Base-by-base conservation (phyloP, 2,888 invertebrate species). In the Micropterix aruncella region DNA sequence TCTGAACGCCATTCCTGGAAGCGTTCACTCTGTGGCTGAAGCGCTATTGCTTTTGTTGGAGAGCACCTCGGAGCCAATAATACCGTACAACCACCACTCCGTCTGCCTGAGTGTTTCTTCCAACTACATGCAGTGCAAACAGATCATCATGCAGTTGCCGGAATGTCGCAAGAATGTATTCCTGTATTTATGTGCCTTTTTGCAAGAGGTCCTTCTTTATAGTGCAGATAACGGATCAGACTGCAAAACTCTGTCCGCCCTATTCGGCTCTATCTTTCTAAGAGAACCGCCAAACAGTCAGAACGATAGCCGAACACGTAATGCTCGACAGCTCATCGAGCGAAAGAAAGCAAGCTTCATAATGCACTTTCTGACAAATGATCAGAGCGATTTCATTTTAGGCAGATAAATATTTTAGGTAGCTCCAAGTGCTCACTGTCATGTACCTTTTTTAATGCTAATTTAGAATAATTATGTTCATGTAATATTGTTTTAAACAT, bases 11-110 rank as follows among this genome's bases (percentile, higher is more conserved):
- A 78, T 92, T 53, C 89, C 93, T 58, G 93, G 91, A 19, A 83
- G 83, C 56, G 81, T 91, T 38, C 86, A 92, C 65, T 93, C 93
- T 1, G 87, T 93, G 5, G 93, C 93, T 2, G 95, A 95, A 66
- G 83, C 91, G 2, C 66, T 96, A 48, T 63, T 96, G 41, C 63
- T 94, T 42, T 77, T 96, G 50, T 65, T 96, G 44, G 92, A 94
- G 57, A 85, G 89, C 47, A 84, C 93, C 5, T 80, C 87, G 14
- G 91, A 95, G 55, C 92, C 96, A 1, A 80, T 96, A 39, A 82
- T 96, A 54, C 92, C 94, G 36, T 89, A 79, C 58, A 79, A 79
- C 55, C 69, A 90, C 19, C 90, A 89, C 56, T 78, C 80, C 12
- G 78, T 80, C 17, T 89, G 92, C 57, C 70, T 94, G 46, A 76